A percentile compares a stretch with the other conserved stretches of the same genome.
Evolutionary conservation across 2,113 vertebrate species (phyloP).

Genomic region (Zosterops pallidus): DNA sequence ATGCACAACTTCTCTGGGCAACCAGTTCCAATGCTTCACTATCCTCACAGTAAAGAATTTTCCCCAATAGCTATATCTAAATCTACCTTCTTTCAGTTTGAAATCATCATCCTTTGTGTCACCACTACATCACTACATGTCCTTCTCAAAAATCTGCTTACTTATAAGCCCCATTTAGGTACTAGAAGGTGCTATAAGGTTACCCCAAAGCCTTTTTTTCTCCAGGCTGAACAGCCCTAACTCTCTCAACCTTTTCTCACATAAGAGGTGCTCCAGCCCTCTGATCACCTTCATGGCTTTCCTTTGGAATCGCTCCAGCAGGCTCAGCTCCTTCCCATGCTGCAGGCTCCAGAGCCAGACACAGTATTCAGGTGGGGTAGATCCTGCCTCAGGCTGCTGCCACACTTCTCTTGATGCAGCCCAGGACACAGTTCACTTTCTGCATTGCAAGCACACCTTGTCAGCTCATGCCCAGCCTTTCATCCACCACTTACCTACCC

Average conservation of each 20-base stretch:
- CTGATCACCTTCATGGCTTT: neutral
- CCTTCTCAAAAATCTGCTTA: neutral
- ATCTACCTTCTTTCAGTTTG: neutral
- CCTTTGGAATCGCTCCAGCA: neutral
- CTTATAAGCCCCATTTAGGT: accelerated
- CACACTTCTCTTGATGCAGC: neutral
- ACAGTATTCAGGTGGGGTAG: too few relatives aligned
- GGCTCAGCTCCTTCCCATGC: neutral
- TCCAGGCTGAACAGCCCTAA: neutral
- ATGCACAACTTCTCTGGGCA: neutral
- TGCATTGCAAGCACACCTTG: neutral
- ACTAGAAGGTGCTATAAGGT: neutral
- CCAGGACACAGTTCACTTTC: neutral
- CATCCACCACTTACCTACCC: too few relatives aligned
- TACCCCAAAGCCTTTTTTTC: neutral
- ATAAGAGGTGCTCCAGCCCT: neutral
- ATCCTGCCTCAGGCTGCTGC: neutral
- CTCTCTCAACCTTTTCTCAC: neutral
- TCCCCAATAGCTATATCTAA: neutral
- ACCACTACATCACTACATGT: too few relatives aligned
- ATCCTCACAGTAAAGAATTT: neutral
- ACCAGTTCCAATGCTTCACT: neutral
- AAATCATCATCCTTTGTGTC: neutral
- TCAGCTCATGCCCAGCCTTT: neutral
- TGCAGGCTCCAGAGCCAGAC: neutral